Conservation (phyloP, 1,140 invertebrate species). For the Acyrthosiphon pisum region DNA sequence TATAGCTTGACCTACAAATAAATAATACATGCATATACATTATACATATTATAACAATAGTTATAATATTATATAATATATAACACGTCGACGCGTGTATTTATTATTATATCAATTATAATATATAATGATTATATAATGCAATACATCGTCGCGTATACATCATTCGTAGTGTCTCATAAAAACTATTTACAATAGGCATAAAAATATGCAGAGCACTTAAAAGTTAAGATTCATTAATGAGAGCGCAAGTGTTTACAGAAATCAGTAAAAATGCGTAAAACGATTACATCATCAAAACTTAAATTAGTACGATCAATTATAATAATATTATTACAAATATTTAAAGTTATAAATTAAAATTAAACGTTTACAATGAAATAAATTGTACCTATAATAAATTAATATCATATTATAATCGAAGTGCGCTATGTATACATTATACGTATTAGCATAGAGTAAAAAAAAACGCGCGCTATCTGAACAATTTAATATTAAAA, state of each 20-base stretch:
- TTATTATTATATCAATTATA: not conserved
- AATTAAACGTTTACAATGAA: no score
- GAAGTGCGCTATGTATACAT: no score
- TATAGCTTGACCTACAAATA: not conserved
- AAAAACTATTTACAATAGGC: not conserved
- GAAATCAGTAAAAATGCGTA: not conserved
- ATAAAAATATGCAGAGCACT: not conserved
- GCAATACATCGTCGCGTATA: not conserved
- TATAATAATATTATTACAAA: not conserved
- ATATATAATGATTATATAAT: not conserved
- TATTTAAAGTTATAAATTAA: no score
- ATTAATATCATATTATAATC: not conserved
- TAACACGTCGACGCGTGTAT: not conserved
- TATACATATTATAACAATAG: not conserved
- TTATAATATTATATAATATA: not conserved
- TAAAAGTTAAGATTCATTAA: not conserved
- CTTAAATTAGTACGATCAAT: not conserved
- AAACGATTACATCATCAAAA: not conserved
- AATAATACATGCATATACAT: not conserved
- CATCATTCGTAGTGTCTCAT: not conserved
- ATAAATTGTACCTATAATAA: no score
- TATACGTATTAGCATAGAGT: no score
- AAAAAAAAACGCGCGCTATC: no score
- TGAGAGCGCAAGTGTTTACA: not conserved
- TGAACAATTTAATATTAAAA: no score